These are phyloP conservation scores for Luperina nickerlii DNA, from an alignment of 2,888 invertebrate genomes.

Conservation along the genomic window DNA sequence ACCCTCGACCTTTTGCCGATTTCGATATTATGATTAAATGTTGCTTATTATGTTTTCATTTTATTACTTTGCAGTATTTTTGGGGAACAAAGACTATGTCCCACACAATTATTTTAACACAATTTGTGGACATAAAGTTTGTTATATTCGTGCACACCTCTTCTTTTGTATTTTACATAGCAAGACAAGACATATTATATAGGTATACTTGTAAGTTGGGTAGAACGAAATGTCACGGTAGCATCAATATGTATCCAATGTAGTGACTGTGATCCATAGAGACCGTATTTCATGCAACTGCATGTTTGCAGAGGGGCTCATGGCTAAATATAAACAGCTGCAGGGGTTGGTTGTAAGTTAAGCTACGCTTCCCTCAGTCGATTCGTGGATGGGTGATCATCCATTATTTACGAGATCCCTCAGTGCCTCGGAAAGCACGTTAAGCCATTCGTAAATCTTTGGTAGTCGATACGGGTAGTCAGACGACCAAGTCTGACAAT, in stretches of 20 bases:
- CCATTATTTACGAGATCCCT: neutral
- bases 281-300: neutral
- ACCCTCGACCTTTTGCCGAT: neutral
- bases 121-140: neutral
- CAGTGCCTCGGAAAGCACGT: neutral
- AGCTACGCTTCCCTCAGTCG: neutral
- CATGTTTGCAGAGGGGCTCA: neutral
- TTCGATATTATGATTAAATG: conserved; percentile 16
- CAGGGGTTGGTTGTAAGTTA: neutral
- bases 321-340: neutral
- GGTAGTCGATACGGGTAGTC: neutral
- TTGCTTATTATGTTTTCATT: conserved; percentile 1
- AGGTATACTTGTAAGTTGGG: neutral
- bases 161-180: conserved; percentile 5
- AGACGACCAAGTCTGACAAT: neutral
- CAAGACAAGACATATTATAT: neutral
- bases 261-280: neutral
- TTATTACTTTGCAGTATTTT: conserved; percentile 13
- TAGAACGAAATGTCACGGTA: neutral
- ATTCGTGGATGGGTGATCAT: neutral
- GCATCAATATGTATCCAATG: neutral
- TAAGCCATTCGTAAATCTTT: neutral
- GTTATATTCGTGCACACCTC: neutral
- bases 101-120: neutral
- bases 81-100: neutral